Evolutionary conservation across 2,797 vertebrate genomes (phyloP).

Genomic region (Halcyon chelicuti): DNA sequence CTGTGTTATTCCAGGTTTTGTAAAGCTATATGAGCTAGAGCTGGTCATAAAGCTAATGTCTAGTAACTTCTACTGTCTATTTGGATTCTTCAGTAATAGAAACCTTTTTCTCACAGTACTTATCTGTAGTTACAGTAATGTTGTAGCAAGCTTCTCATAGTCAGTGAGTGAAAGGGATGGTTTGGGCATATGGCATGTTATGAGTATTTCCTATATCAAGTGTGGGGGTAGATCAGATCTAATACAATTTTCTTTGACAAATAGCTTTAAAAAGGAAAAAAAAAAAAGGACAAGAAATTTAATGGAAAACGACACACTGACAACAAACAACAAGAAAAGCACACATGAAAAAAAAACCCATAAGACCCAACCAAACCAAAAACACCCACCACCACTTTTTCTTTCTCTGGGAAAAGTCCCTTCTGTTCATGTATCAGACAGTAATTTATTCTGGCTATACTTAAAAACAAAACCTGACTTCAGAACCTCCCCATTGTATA

Average conservation of each 20-base stretch:
- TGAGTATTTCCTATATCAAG: neutral
- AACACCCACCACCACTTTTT: neutral
- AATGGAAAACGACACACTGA: neutral
- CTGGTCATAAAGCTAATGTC: neutral
- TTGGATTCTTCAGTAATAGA: neutral
- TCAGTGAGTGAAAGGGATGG: neutral
- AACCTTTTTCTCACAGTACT: neutral
- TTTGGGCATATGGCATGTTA: neutral
- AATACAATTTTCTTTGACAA: neutral
- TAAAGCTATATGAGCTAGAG: neutral
- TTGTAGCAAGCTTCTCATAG: neutral
- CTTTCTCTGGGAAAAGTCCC: neutral
- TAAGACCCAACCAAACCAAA: neutral
- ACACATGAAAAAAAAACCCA: neutral
- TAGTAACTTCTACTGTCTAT: neutral
- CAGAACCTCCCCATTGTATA: conserved; percentile 25
- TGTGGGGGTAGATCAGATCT: neutral
- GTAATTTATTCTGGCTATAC: neutral
- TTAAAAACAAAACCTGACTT: conserved; percentile 23
- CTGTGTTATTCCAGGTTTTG: neutral
- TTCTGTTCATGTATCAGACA: neutral
- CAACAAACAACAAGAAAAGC: neutral
- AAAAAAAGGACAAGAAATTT: neutral
- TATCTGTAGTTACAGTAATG: neutral
- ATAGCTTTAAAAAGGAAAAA: neutral